Evolutionary conservation across 2,888 invertebrate genomes (phyloP).

Genomic region (Helleia helle): DNA sequence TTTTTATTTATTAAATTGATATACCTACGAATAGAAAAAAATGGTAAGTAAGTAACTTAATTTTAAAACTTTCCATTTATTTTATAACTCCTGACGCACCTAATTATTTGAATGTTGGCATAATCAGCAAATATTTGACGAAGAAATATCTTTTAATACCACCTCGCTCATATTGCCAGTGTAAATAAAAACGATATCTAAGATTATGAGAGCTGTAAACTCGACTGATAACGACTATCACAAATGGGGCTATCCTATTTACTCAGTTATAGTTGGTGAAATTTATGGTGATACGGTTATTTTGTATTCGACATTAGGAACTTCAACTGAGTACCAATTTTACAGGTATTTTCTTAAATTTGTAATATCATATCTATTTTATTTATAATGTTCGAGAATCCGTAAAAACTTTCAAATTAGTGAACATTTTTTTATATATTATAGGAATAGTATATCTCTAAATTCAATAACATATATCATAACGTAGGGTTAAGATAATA

Average conservation of each 20-base stretch:
- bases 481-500: too few relatives aligned
- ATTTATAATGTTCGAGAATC: too few relatives aligned
- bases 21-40: too few relatives aligned
- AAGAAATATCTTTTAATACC: slow-evolving; percentile 28
- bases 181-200: slow-evolving; percentile 50
- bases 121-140: slow-evolving; percentile 26
- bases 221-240: slow-evolving; percentile 40
- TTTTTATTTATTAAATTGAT: too few relatives aligned
- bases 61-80: background rate
- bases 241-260: slow-evolving; percentile 34
- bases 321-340: background rate
- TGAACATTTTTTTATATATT: too few relatives aligned
- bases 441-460: too few relatives aligned
- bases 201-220: slow-evolving; percentile 49
- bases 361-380: background rate
- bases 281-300: slow-evolving; percentile 24
- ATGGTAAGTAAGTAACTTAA: too few relatives aligned
- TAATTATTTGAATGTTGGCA: slow-evolving; percentile 4
- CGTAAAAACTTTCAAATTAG: too few relatives aligned
- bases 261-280: slow-evolving; percentile 32
- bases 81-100: background rate
- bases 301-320: slow-evolving; percentile 12
- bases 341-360: background rate
- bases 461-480: too few relatives aligned
- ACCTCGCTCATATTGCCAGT: slow-evolving; percentile 38